Conservation (phyloP, 53 echinoderm and acorn worm genomes). For the Arbacia lixula region DNA sequence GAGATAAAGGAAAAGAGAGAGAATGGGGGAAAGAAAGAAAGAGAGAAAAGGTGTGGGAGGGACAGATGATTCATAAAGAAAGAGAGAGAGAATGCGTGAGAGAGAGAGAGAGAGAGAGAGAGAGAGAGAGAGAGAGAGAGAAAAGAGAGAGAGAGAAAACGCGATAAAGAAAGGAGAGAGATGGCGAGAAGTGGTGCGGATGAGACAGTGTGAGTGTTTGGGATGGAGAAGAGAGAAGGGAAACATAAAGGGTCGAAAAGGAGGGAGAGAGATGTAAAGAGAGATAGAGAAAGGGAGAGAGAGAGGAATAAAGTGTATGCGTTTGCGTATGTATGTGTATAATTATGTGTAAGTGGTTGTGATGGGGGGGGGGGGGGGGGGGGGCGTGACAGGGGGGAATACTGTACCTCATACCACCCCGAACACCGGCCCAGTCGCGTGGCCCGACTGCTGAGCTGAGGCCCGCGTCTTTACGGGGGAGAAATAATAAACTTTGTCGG, state of each 20-base stretch:
- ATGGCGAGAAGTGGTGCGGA: background rate
- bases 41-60: background rate
- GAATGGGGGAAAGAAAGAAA: background rate
- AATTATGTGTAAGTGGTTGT: too few relatives aligned
- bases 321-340: too few relatives aligned
- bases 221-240: too few relatives aligned
- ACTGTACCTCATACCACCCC: too few relatives aligned
- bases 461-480: slow-evolving; percentile 1
- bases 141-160: background rate
- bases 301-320: too few relatives aligned
- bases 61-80: background rate
- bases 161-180: background rate
- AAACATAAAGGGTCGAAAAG: background rate
- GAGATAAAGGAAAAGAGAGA: background rate
- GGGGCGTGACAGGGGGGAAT: too few relatives aligned
- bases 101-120: background rate
- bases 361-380: too few relatives aligned
- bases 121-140: background rate
- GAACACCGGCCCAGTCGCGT: slow-evolving; percentile 28
- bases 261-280: background rate
- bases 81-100: background rate
- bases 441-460: slow-evolving; percentile 29
- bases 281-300: background rate
- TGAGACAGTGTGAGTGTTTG: background rate
- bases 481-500: slow-evolving; percentile 31